phyloP scores from a whole-genome alignment of 2,113 vertebrate species.

The Myotis davidii region DNA sequence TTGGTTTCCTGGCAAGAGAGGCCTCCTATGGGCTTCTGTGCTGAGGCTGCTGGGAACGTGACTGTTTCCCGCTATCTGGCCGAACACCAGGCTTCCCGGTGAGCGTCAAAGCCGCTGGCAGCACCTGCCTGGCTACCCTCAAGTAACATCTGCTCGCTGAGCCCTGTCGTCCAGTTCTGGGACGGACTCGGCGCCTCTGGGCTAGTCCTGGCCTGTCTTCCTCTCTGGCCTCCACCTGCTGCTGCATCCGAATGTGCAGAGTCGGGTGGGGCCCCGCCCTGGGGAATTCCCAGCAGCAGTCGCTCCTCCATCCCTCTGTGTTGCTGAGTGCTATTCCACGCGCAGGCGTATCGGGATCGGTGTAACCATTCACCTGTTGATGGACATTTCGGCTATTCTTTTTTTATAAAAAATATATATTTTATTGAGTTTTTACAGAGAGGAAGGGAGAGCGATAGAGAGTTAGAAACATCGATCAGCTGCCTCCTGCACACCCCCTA shows the following conservation, averaged over 20 bases:
- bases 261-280: neutral
- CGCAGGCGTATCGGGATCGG: neutral
- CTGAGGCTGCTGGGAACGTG: neutral
- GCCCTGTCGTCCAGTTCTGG: constrained; percentile 95
- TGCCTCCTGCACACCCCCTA: no score
- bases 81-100: fast-evolving
- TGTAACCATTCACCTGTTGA: neutral
- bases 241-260: fast-evolving
- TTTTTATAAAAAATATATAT: no score
- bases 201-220: neutral
- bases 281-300: neutral
- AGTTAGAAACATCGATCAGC: no score
- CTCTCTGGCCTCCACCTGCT: neutral
- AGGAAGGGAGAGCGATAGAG: no score
- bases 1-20: neutral
- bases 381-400: neutral
- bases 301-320: neutral
- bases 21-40: no score
- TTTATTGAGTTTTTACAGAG: no score
- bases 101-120: constrained; percentile 65
- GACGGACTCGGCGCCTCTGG: constrained; percentile 87
- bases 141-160: constrained; percentile 85
- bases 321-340: neutral
- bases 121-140: constrained; percentile 69
- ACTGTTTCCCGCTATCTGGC: neutral